Percentiles rank a stretch among this genome's conserved stretches.
Evolutionary conservation across 2,888 invertebrate genomes (phyloP).

Genomic region (Myopa testacea): DNA sequence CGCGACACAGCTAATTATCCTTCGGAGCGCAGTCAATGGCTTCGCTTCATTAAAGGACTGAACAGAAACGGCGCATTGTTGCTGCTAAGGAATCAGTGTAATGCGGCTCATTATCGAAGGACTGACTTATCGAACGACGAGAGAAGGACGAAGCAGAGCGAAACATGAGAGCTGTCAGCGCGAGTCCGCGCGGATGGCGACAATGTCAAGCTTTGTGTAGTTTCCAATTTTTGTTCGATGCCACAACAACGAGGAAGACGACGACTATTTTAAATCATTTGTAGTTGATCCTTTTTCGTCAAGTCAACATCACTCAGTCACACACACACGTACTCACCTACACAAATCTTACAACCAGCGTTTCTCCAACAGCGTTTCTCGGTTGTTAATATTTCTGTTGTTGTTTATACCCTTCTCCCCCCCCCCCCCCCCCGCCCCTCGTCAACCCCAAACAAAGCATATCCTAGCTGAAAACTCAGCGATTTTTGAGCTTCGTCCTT

Average conservation of each 20-base stretch:
- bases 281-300: conserved; percentile 19
- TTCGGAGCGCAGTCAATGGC: conserved; percentile 47
- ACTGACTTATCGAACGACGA: conserved; percentile 52
- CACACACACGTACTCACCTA: neutral
- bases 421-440: neutral
- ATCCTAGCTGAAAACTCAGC: neutral
- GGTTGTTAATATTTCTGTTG: conserved; percentile 11
- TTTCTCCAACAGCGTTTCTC: neutral
- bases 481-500: conserved; percentile 28
- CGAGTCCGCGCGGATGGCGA: conserved; percentile 22
- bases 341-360: neutral
- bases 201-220: conserved; percentile 5
- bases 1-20: conserved; percentile 63
- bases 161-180: conserved; percentile 3
- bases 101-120: conserved; percentile 57
- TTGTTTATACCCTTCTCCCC: conserved; percentile 2
- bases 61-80: neutral
- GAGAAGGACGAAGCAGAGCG: neutral
- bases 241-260: conserved; percentile 1
- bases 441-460: too few relatives aligned
- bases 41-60: conserved; percentile 60
- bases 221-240: conserved; percentile 19
- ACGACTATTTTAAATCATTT: conserved; percentile 19
- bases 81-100: conserved; percentile 30
- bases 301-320: neutral